These are phyloP conservation scores for Trisateles emortualis DNA, from an alignment of 2,888 invertebrate species.

Conservation along the genomic window DNA sequence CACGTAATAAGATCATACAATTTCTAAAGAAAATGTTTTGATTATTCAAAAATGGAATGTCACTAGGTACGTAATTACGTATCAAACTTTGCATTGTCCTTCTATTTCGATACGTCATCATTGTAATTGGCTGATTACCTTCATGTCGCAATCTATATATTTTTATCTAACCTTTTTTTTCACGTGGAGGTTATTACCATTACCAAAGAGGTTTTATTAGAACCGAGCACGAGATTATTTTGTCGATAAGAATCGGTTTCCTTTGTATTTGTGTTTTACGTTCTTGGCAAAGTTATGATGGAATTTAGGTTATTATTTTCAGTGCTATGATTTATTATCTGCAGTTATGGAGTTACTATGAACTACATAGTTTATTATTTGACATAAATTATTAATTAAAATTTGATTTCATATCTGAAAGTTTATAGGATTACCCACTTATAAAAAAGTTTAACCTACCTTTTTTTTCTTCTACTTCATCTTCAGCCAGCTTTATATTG, in stretches of 20 bases:
- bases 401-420: no score
- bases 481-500: no score
- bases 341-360: not conserved
- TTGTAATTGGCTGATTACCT: slow-evolving; percentile 49
- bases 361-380: no score
- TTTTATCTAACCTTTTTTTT: slow-evolving; percentile 41
- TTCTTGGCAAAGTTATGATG: not conserved
- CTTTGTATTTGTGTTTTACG: not conserved
- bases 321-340: not conserved
- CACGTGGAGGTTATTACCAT: slow-evolving; percentile 22
- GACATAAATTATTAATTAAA: no score
- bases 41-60: slow-evolving; percentile 17
- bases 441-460: no score
- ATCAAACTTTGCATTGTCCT: slow-evolving; percentile 39
- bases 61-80: slow-evolving; percentile 36
- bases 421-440: no score
- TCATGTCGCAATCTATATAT: slow-evolving; percentile 43
- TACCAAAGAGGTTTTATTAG: slow-evolving; percentile 5
- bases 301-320: slow-evolving; percentile 2
- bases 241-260: slow-evolving; percentile 2
- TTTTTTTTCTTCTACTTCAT: no score
- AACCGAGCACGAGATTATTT: not conserved
- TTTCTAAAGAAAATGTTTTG: slow-evolving; percentile 5
- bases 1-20: slow-evolving; percentile 10
- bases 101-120: slow-evolving; percentile 50